phyloP scores from a whole-genome alignment of 2,888 invertebrate species.

The Thumatha senex region DNA sequence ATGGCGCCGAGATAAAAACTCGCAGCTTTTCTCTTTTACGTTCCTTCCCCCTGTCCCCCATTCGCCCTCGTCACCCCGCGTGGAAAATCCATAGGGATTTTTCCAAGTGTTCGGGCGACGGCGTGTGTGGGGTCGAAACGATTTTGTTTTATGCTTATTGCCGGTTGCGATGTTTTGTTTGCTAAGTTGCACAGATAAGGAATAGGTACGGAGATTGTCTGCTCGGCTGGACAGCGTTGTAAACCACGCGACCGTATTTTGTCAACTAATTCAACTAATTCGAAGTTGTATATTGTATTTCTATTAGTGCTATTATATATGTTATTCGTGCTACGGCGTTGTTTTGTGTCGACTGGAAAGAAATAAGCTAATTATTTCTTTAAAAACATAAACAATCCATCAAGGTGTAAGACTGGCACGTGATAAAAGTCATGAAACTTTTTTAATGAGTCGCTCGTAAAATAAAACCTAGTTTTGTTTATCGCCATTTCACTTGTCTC shows the following conservation, averaged over 20 bases:
- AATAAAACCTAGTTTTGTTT: slow-evolving; percentile 38
- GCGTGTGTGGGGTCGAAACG: slow-evolving; percentile 81
- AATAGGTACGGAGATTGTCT: slow-evolving; percentile 68
- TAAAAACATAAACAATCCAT: slow-evolving; percentile 36
- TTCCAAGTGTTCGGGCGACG: slow-evolving; percentile 82
- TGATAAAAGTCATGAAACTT: slow-evolving; percentile 45
- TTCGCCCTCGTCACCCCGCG: slow-evolving; percentile 53
- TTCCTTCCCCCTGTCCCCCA: slow-evolving; percentile 69
- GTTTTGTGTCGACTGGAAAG: slow-evolving; percentile 20
- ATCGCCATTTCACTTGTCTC: slow-evolving; percentile 52
- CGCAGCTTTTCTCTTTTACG: slow-evolving; percentile 85
- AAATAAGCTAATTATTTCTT: slow-evolving; percentile 39
- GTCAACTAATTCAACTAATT: slow-evolving; percentile 38
- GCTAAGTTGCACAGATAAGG: slow-evolving; percentile 79
- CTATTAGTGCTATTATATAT: too few relatives aligned
- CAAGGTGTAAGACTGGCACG: slow-evolving; percentile 34
- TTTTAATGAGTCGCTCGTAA: slow-evolving; percentile 30
- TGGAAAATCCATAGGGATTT: slow-evolving; percentile 83
- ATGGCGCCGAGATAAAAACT: slow-evolving; percentile 85
- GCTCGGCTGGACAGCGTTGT: slow-evolving; percentile 52
- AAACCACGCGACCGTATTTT: slow-evolving; percentile 38
- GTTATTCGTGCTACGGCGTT: slow-evolving; percentile 27
- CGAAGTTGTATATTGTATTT: slow-evolving; percentile 31
- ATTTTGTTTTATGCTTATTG: slow-evolving; percentile 84
- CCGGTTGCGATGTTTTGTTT: slow-evolving; percentile 80